These are phyloP conservation scores for Cyanocitta stelleri DNA, from an alignment of 2,113 vertebrate genomes.

Conservation along the genomic window DNA sequence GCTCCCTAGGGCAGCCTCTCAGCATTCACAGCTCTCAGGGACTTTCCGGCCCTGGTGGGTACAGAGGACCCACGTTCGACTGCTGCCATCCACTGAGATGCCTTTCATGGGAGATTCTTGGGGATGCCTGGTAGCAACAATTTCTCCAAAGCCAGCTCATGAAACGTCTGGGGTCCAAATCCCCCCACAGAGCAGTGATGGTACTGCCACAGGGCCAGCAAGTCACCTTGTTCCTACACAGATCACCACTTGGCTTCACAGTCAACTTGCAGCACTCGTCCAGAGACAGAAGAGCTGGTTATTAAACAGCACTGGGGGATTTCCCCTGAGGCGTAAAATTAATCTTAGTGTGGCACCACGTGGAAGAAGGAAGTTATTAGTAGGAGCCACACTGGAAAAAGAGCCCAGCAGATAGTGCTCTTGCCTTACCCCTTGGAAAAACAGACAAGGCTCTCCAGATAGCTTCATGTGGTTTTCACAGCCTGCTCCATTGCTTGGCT, in stretches of 20 bases:
- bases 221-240: background rate
- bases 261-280: background rate
- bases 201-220: background rate
- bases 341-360: background rate
- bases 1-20: background rate
- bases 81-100: background rate
- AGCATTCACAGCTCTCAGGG: background rate
- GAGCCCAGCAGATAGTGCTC: background rate
- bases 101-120: background rate
- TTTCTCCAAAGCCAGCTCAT: background rate
- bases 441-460: background rate
- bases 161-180: background rate
- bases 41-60: rapidly evolving
- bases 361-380: background rate
- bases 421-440: background rate
- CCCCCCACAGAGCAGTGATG: background rate
- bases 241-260: background rate
- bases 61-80: background rate
- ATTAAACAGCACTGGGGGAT: background rate
- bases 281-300: background rate
- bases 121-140: background rate
- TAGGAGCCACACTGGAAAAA: background rate
- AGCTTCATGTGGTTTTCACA: background rate
- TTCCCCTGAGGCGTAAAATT: background rate
- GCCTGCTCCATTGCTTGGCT: background rate